Percentiles rank a stretch among this genome's conserved stretches.
Evolutionary conservation across 2,888 invertebrate genomes (phyloP).

Genomic region (Ectemnius continuus): DNA sequence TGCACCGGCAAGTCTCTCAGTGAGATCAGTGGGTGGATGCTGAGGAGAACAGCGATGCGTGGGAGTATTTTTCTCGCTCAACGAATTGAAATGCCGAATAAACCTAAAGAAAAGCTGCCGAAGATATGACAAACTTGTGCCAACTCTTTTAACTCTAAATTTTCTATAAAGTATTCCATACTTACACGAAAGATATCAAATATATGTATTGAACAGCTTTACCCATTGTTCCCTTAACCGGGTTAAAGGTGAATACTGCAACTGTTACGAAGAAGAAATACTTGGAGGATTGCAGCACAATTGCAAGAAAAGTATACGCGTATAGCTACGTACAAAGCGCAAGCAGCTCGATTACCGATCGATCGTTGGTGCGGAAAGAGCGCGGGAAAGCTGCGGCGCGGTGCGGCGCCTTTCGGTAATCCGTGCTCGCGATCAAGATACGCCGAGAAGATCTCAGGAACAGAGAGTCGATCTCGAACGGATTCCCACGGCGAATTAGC

Average conservation of each 20-base stretch:
- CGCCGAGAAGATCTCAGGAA: slow-evolving; percentile 13
- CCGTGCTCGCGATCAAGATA: slow-evolving; percentile 27
- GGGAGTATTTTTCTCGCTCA: slow-evolving; percentile 22
- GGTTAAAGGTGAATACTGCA: no score
- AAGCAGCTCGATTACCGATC: slow-evolving; percentile 42
- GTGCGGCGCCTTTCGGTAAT: slow-evolving; percentile 9
- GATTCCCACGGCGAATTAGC: slow-evolving; percentile 44
- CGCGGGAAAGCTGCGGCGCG: slow-evolving; percentile 22
- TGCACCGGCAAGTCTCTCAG: slow-evolving; percentile 51
- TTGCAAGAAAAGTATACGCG: slow-evolving; percentile 22
- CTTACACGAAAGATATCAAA: no score
- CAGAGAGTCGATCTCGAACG: slow-evolving; percentile 1
- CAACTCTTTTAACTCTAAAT: no score
- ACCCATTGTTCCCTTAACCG: no score
- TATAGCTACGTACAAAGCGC: slow-evolving; percentile 38
- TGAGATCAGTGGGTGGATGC: slow-evolving; percentile 61
- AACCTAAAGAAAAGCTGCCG: no score
- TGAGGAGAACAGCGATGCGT: slow-evolving; percentile 55
- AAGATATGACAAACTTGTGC: no score
- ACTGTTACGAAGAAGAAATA: background rate
- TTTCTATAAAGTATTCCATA: no score
- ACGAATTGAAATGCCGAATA: no score
- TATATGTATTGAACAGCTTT: no score
- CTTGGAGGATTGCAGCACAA: slow-evolving; percentile 28
- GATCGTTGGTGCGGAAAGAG: slow-evolving; percentile 23